Evolutionary conservation across 2,113 vertebrate species (phyloP).

Genomic region (Aptenodytes patagonicus): DNA sequence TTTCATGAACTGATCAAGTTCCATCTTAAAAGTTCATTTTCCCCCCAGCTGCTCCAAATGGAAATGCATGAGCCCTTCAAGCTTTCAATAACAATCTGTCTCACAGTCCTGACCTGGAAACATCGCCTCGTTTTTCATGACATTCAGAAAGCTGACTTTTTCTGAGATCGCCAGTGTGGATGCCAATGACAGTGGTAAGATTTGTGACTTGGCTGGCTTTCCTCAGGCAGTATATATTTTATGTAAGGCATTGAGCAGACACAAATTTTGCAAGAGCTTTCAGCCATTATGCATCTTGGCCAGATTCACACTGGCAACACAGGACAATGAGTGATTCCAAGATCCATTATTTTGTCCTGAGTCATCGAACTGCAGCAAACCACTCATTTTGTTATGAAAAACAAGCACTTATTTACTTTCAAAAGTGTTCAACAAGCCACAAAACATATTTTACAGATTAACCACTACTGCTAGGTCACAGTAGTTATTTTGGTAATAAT

Average conservation of each 20-base stretch:
- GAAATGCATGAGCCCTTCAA: not conserved
- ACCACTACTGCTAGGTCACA: not conserved
- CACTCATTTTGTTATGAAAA: constrained; percentile 55
- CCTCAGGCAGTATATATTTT: not conserved
- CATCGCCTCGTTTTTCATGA: not conserved
- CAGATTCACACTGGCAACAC: constrained; percentile 40
- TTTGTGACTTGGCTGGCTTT: not conserved
- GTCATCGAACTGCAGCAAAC: constrained; percentile 28
- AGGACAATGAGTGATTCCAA: constrained; percentile 42
- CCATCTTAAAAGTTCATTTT: constrained; percentile 30
- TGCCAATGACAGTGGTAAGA: not conserved
- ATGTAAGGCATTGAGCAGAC: not conserved
- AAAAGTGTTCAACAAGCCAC: not conserved
- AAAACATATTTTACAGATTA: constrained; percentile 47
- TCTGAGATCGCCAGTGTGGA: not conserved
- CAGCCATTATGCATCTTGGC: constrained; percentile 17
- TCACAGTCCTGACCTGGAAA: constrained; percentile 16
- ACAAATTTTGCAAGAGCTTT: constrained; percentile 37
- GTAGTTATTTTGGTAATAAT: constrained; percentile 1
- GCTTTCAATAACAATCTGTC: not conserved
- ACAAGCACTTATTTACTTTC: constrained; percentile 29
- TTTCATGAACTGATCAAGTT: not conserved
- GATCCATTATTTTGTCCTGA: constrained; percentile 57
- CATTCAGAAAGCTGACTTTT: not conserved
- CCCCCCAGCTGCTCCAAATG: not conserved